Evolutionary conservation across 2,113 vertebrate genomes (phyloP), one percentile per base, ranked within the genome.

Genomic region (Dasyprocta punctata): DNA sequence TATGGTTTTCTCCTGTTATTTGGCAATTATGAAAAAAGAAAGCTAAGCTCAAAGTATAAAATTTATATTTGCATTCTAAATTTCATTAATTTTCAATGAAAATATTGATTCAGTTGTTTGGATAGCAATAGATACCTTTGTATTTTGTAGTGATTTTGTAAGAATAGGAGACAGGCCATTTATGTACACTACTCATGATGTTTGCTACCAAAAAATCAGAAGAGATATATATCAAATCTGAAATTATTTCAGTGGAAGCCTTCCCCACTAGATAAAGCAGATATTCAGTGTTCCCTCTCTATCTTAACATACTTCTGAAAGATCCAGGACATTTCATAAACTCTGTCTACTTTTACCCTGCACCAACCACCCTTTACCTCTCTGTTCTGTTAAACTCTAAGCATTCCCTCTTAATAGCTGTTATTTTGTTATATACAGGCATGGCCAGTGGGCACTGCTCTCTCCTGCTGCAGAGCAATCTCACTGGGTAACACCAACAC

Each of bases 71-170:
- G 14, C 52, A 10, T 82, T 71, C 52, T 86, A 13, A 52, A 30
- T n/a, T 56, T 71, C 44, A 44, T 93, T 63, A 47, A 75, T 33
- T 65, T 89, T 92, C 33, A 71, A 16, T 71, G 22, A 69, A 73
- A 92, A 7, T 9, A 52, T 24, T 69, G 49, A 16, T 63, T 54
- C 11, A 52, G 36, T 14, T 67, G 54, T 77, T 82, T 47, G 71
- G 65, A 9, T 33, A 90, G 93, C 87, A 90, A 65, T 38, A 71
- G 33, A 22, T 17, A 1, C 38, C 44, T 92, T 89, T 19, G 16
- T 16, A 44, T 52, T 28, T 33, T 67, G 19, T 14, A 52, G 13
- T 36, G 38, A 60, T 71, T 60, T 49, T 12, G 4, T 58, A 73
- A 86, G 26, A 26, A 54, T 20, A 65, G 47, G 33, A 93, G 41